phyloP scores from a whole-genome alignment of 2,113 vertebrate genomes.

The Thalassarche chlororhynchos region DNA sequence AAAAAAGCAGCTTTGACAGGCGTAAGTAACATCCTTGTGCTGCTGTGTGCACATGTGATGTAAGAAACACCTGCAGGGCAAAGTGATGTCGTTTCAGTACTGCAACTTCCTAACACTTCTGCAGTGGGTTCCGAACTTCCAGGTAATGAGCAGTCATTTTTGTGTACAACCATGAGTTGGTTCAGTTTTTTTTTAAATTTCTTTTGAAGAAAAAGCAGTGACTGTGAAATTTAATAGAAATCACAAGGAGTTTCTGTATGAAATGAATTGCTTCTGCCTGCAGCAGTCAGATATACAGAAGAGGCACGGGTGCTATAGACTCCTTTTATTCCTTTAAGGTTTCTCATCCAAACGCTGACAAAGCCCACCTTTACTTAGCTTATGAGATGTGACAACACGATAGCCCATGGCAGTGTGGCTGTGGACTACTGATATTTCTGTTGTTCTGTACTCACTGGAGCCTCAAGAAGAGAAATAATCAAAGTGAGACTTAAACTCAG shows the following conservation, averaged over 20 bases:
- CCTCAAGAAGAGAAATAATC: not conserved
- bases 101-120: not conserved
- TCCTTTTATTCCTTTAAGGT: constrained; percentile 4
- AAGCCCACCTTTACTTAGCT: constrained; percentile 5
- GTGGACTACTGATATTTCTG: constrained; percentile 22
- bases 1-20: constrained; percentile 4
- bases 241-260: not conserved
- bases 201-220: not conserved
- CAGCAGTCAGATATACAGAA: not conserved
- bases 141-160: not conserved
- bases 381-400: constrained; percentile 18
- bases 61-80: constrained; percentile 3
- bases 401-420: not conserved
- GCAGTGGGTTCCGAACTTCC: not conserved
- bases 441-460: not conserved
- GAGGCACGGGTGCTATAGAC: not conserved
- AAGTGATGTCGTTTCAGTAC: not conserved
- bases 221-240: not conserved
- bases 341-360: not conserved
- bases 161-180: not conserved
- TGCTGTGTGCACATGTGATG: not conserved
- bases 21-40: not conserved
- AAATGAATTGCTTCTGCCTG: not conserved
- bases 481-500: not conserved
- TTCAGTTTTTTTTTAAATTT: not conserved